Percentiles rank a stretch among this genome's conserved stretches.
Evolutionary conservation across 2,888 invertebrate genomes (phyloP).

Genomic region (Germaria angustata): DNA sequence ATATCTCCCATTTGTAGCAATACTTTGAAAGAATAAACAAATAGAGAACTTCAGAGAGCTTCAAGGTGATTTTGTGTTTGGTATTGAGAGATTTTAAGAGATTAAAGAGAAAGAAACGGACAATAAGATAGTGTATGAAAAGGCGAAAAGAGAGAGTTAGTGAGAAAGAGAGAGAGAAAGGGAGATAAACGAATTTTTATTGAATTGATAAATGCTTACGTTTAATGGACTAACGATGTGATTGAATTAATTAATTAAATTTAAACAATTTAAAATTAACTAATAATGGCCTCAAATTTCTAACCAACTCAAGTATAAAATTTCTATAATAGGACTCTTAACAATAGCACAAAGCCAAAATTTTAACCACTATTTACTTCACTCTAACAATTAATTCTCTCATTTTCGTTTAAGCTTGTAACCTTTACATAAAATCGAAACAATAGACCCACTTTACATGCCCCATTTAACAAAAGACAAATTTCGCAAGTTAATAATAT

Average conservation of each 20-base stretch:
- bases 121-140: conserved; percentile 11
- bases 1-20: conserved; percentile 40
- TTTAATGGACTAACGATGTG: conserved; percentile 60
- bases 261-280: conserved; percentile 33
- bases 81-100: conserved; percentile 33
- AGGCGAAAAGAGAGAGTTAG: conserved; percentile 44
- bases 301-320: background rate
- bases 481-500: background rate
- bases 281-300: conserved; percentile 46
- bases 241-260: conserved; percentile 45
- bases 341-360: background rate
- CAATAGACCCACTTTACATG: background rate
- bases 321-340: background rate
- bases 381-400: conserved; percentile 14
- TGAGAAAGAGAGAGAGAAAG: background rate
- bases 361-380: background rate
- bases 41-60: conserved; percentile 62
- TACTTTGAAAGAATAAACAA: conserved; percentile 21
- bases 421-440: background rate
- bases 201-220: conserved; percentile 53
- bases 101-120: conserved; percentile 23
- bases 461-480: background rate
- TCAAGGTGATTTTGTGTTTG: conserved; percentile 55
- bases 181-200: conserved; percentile 17
- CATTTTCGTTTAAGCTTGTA: conserved; percentile 49